phyloP scores from a whole-genome alignment of 2,888 invertebrate genomes.

The Periphyllus acericola region DNA sequence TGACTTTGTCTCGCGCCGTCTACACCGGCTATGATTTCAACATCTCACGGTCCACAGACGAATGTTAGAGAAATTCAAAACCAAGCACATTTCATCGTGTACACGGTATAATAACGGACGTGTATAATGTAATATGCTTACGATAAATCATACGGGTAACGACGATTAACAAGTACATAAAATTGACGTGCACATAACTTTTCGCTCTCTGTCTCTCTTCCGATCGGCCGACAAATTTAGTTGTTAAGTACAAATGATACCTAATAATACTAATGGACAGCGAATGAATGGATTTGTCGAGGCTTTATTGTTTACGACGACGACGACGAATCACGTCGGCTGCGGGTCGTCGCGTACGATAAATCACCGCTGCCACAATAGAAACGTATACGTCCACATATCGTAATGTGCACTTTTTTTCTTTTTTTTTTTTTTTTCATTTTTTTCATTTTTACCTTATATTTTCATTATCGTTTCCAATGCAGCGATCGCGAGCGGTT shows the following conservation, averaged over 20 bases:
- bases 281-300: conserved; percentile 15
- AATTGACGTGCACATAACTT: conserved; percentile 14
- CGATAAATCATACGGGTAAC: conserved; percentile 9
- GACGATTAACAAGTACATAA: conserved; percentile 24
- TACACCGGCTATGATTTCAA: too few relatives aligned
- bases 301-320: conserved; percentile 30
- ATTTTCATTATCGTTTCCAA: neutral
- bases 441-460: too few relatives aligned
- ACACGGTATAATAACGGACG: neutral
- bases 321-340: conserved; percentile 16
- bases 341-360: neutral
- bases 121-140: neutral
- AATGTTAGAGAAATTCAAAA: too few relatives aligned
- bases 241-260: conserved; percentile 53
- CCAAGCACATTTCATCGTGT: neutral
- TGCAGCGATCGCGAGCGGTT: conserved; percentile 13
- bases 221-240: conserved; percentile 20
- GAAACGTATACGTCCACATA: conserved; percentile 51
- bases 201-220: neutral
- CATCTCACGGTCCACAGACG: too few relatives aligned
- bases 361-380: conserved; percentile 50
- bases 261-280: conserved; percentile 44
- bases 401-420: conserved; percentile 13
- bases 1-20: too few relatives aligned
- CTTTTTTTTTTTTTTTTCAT: neutral